These are phyloP conservation scores for Helogale parvula DNA, from an alignment of 2,113 vertebrate genomes.

Conservation along the genomic window DNA sequence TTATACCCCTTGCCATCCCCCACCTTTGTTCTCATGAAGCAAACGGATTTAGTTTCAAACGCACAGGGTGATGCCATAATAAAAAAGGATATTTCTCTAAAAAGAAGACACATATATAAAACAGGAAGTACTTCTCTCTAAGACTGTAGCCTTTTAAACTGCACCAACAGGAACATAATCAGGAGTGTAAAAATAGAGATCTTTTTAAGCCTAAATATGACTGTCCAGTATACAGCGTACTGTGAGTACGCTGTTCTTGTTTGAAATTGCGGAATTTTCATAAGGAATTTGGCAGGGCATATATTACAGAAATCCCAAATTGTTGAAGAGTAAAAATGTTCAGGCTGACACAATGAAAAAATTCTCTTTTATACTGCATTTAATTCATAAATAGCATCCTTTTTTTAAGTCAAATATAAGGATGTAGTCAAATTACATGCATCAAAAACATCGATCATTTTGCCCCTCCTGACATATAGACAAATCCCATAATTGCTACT, in stretches of 20 bases:
- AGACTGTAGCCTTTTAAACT: background rate
- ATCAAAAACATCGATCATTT: background rate
- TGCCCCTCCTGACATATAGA: background rate
- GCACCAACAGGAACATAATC: background rate
- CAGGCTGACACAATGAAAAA: background rate
- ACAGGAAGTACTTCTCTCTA: background rate
- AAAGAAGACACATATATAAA: background rate
- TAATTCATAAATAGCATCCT: background rate
- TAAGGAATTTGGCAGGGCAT: background rate
- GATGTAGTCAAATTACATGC: background rate
- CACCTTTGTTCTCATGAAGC: conserved; percentile 24
- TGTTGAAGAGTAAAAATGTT: background rate
- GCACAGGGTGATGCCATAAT: background rate
- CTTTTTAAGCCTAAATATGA: background rate
- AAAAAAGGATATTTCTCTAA: conserved; percentile 9
- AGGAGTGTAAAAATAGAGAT: background rate
- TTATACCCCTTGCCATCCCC: background rate
- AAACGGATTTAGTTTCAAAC: conserved; percentile 55
- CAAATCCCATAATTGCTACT: background rate
- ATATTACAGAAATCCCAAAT: background rate
- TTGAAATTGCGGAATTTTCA: background rate
- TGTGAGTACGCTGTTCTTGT: background rate
- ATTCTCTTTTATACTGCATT: background rate
- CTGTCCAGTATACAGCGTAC: background rate
- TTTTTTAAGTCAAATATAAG: background rate